phyloP scores from a whole-genome alignment of 2,113 vertebrate genomes.

The Mellivora capensis region DNA sequence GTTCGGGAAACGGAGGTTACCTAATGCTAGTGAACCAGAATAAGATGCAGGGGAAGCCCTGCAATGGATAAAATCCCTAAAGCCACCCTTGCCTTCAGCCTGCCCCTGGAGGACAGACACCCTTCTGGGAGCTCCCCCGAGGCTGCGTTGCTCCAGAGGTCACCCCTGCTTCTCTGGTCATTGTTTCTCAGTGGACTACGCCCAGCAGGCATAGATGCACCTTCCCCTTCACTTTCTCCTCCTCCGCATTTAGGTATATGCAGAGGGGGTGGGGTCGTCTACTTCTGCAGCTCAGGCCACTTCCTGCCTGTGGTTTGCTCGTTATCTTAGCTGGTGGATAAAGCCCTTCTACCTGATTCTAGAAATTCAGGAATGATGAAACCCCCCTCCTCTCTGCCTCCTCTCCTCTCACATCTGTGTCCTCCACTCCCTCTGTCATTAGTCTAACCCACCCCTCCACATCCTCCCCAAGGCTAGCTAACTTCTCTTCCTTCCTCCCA shows the following conservation, averaged over 20 bases:
- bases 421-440: not conserved
- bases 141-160: not conserved
- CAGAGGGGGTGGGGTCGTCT: not conserved
- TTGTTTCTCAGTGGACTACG: not conserved
- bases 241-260: not conserved
- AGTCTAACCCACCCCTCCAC: not conserved
- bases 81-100: too few relatives aligned
- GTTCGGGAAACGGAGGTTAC: not conserved
- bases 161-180: not conserved
- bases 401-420: not conserved
- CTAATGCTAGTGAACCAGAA: not conserved
- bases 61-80: not conserved
- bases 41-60: not conserved
- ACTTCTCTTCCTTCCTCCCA: not conserved
- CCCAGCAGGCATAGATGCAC: not conserved
- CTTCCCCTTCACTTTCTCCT: not conserved
- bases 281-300: not conserved
- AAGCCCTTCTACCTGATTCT: not conserved
- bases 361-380: not conserved
- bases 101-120: not conserved
- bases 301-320: not conserved
- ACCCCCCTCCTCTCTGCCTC: too few relatives aligned
- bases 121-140: not conserved
- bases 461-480: not conserved
- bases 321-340: not conserved